Base-by-base conservation (phyloP, 2,113 vertebrate species). In the Chaetodon trifascialis region DNA sequence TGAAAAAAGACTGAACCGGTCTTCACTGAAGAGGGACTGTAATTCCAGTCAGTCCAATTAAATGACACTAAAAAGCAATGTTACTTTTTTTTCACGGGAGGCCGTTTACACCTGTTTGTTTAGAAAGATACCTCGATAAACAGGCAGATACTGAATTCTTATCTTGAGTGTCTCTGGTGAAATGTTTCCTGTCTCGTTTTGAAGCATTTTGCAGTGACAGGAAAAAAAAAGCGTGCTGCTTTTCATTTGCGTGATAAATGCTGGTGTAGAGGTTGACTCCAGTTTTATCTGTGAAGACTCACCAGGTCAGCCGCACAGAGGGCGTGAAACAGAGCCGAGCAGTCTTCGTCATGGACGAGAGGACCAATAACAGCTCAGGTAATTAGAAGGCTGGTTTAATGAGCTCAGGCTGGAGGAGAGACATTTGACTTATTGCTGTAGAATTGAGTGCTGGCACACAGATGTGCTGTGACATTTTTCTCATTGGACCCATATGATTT, bases 401-500 rank as follows among this genome's bases (percentile, higher is more conserved):
- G 34, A 56, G 42, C 64, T 72, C 30, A 8, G 60, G 55, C 25
- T 79, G 64, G 54, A 76, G 30, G 16, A 74, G 64, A 79, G 34
- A 81, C 79, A 72, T n/a, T 44, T 51, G 49, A 83, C 69, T 75
- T 49, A 73, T 73, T 80, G 52, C 55, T 66, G 42, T 71, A 46
- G 85, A 77, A 59, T 49, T 5, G 73, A 76, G 66, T 59, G 47
- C 80, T 56, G 60, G 16, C 68, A 72, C 16, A 46, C 58, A 21
- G 17, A 75, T 72, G 10, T 51, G 59, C 44, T 17, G 11, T 34
- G 59, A 63, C 17, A 55, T 16, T 1, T 56, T 59, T 71, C 16
- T 58, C 15, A 38, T 44, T 23, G 23, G 51, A 82, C 76, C 66
- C 51, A 25, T 0, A 19, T 55, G 10, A 64, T 46, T 85, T 30